Percentiles rank a stretch among this genome's conserved stretches.
Conservation (phyloP, 2,113 vertebrate species). For the Aphelocoma coerulescens region DNA sequence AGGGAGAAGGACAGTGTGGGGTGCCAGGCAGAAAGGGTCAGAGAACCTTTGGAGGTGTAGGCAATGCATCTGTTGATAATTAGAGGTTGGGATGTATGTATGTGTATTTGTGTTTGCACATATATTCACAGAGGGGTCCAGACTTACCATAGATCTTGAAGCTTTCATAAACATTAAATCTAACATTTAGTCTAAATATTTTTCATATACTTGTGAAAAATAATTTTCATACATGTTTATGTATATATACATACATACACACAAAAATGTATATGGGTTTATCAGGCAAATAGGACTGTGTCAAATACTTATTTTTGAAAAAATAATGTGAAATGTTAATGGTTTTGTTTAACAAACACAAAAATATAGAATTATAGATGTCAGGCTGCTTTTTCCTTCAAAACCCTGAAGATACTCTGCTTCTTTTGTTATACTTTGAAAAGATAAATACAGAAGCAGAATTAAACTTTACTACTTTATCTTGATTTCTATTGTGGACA, state of each 20-base stretch:
- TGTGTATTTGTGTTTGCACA: background rate
- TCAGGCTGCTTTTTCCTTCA: background rate
- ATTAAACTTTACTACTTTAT: background rate
- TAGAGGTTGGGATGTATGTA: background rate
- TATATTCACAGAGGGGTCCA: background rate
- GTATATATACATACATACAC: background rate
- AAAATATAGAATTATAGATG: background rate
- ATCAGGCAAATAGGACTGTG: background rate
- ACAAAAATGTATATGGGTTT: background rate
- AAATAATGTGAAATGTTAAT: background rate
- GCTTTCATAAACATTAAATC: background rate
- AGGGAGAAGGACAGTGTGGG: background rate
- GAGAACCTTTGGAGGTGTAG: background rate
- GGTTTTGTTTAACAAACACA: background rate
- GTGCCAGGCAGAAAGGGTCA: background rate
- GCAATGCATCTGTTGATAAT: background rate
- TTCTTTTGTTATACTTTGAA: background rate
- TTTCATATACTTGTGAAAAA: background rate
- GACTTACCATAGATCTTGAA: background rate
- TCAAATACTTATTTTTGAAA: background rate
- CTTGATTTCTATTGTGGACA: background rate
- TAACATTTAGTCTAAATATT: background rate
- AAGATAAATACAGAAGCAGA: background rate
- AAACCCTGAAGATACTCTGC: background rate
- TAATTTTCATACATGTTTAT: background rate